Base-by-base conservation (phyloP, 2,797 vertebrate species). In the Platalea minor region DNA sequence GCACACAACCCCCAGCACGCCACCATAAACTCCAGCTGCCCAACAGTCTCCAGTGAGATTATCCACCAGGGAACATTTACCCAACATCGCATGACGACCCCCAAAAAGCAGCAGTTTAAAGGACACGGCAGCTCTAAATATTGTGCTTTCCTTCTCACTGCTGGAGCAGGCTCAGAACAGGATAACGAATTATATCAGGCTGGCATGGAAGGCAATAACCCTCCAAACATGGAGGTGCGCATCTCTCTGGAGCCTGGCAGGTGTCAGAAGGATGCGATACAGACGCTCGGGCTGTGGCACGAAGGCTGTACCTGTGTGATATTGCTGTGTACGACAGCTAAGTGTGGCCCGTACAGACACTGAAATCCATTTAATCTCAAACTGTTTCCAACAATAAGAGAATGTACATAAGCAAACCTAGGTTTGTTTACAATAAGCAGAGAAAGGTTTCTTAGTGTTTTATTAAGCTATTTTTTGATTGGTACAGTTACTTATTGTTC, bases 161-260 rank as follows among this genome's bases (percentile, higher is more conserved):
- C 53, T 77, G 64, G 45, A 80, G 56, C 21, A 61, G 48, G 28
- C 43, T 37, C 57, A 41, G 35, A 85, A 45, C 16, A 37, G 64
- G 67, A 14, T 17, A 45, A 85, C 0, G 0, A 74, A 53, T 64
- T 35, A 60, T 33, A 26, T 13, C 33, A 70, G 54, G 31, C 43
- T 63, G 50, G 51, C 35, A 35, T 0, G 0, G 21, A 2, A 3
- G 29, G 29, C 29, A 65, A 6, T 14, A 63, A 24, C 21, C 9
- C 35, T 39, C 48, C 33, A 26, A 35, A 35, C 5, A 10, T 0
- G 3, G 74, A 51, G 50, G 20, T 2, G 2, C 0, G 0, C 0
- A 0, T 11, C 31, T 17, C 51, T 18, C 46, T n/a, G 59, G 46
- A 63, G 81, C 67, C 60, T 17, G 67, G 51, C 63, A 23, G 43